Conservation (phyloP, 2,113 vertebrate species). For the Periophthalmodon schlosseri region DNA sequence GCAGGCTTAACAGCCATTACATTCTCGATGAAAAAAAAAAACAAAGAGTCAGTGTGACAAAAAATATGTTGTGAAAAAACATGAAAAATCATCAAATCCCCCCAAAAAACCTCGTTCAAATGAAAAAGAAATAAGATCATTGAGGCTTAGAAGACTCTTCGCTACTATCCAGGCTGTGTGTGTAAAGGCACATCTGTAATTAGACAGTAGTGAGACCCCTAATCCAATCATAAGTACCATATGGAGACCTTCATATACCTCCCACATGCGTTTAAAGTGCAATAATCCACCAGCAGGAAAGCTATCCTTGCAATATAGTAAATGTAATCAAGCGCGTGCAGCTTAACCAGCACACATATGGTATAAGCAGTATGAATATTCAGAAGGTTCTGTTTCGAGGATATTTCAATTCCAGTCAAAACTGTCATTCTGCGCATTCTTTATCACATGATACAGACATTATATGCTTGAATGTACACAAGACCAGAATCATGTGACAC, state of each 20-base stretch:
- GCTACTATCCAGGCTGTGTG: background rate
- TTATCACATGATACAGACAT: background rate
- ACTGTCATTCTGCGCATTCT: background rate
- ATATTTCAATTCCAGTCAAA: background rate
- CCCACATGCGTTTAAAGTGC: background rate
- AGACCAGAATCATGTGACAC: background rate
- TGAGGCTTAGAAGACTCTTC: background rate
- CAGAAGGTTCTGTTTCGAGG: background rate
- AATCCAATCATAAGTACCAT: constrained; percentile 43
- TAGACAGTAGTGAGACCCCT: constrained; percentile 13
- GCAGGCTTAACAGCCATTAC: background rate
- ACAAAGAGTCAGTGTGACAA: background rate
- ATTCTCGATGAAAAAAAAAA: background rate
- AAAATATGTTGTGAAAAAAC: background rate
- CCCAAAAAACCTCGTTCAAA: background rate
- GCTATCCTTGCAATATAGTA: background rate
- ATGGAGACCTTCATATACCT: constrained; percentile 36
- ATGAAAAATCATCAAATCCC: no score
- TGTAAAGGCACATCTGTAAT: background rate
- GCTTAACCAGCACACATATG: background rate
- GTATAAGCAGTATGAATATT: background rate
- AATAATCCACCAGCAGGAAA: background rate
- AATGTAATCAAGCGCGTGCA: background rate
- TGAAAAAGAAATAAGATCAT: background rate
- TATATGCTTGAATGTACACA: background rate